These are phyloP conservation scores for Rotaria macrura DNA, from an alignment of 2,888 invertebrate species.

Conservation along the genomic window DNA sequence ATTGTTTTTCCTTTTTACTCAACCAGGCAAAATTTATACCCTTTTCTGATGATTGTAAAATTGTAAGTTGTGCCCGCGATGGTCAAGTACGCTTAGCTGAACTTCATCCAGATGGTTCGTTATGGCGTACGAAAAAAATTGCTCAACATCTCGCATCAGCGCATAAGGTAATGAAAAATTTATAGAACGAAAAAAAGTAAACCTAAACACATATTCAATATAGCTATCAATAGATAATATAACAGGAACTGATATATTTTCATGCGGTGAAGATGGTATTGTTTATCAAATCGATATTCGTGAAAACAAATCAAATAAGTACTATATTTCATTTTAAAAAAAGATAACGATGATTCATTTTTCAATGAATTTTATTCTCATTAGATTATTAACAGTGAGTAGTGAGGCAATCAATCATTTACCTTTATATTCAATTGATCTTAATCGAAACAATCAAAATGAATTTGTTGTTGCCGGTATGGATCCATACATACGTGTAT, in stretches of 20 bases:
- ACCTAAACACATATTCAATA: not conserved
- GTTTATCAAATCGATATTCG: constrained; percentile 73
- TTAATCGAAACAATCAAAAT: constrained; percentile 65
- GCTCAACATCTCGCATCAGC: constrained; percentile 66
- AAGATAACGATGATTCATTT: constrained; percentile 40
- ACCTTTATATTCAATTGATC: constrained; percentile 74
- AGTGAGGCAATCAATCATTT: constrained; percentile 46
- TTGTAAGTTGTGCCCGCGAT: constrained; percentile 77
- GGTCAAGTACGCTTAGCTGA: constrained; percentile 65
- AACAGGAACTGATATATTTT: constrained; percentile 65
- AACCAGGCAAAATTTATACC: constrained; percentile 70
- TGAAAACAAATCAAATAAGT: constrained; percentile 59
- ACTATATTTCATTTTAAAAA: constrained; percentile 38
- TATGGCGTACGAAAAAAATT: constrained; percentile 57
- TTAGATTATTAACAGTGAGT: not conserved
- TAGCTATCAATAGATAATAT: constrained; percentile 63
- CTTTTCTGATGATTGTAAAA: constrained; percentile 65
- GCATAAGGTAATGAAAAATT: constrained; percentile 62
- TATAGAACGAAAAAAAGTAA: not conserved
- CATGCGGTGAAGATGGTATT: constrained; percentile 76
- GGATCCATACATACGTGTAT: constrained; percentile 60
- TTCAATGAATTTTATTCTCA: not conserved
- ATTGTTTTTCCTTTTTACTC: constrained; percentile 35
- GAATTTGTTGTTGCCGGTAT: constrained; percentile 75
- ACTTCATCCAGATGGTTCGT: constrained; percentile 52